Evolutionary conservation across 2,797 vertebrate species (phyloP).

Genomic region (Etheostoma perlongum): DNA sequence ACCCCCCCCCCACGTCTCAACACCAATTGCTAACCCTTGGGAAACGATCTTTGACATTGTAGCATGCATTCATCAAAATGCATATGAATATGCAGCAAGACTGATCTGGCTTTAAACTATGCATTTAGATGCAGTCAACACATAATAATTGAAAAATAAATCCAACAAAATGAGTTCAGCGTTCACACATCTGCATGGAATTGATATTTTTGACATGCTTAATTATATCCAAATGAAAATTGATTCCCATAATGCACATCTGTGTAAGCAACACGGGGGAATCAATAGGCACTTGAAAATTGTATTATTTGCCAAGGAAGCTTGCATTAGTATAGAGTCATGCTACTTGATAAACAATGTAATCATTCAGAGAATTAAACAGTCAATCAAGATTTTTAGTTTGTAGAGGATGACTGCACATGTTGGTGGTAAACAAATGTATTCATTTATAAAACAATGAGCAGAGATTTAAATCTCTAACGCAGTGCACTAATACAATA

Average conservation of each 20-base stretch:
- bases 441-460: slow-evolving; percentile 14
- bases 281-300: slow-evolving; percentile 39
- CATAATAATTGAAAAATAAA: slow-evolving; percentile 6
- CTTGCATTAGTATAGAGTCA: slow-evolving; percentile 32
- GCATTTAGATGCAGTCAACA: neutral
- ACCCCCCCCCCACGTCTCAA: neutral
- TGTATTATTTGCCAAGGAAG: slow-evolving; percentile 36
- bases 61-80: slow-evolving; percentile 4
- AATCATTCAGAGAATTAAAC: slow-evolving; percentile 55
- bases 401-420: slow-evolving; percentile 4
- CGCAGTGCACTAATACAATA: neutral
- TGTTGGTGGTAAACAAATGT: slow-evolving; percentile 16
- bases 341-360: slow-evolving; percentile 43
- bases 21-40: slow-evolving; percentile 1
- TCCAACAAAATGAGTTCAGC: neutral
- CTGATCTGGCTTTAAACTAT: neutral
- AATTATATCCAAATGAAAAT: slow-evolving; percentile 41
- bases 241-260: slow-evolving; percentile 23
- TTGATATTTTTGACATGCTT: slow-evolving; percentile 12
- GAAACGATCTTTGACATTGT: slow-evolving; percentile 11
- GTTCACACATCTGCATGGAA: slow-evolving; percentile 9
- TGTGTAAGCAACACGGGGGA: slow-evolving; percentile 27
- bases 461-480: neutral
- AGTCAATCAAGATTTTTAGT: slow-evolving; percentile 47
- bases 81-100: neutral